Percentiles rank a stretch among this genome's conserved stretches.
These are phyloP conservation scores for Philaenus spumarius DNA, from an alignment of 1,140 invertebrate genomes.

Conservation along the genomic window DNA sequence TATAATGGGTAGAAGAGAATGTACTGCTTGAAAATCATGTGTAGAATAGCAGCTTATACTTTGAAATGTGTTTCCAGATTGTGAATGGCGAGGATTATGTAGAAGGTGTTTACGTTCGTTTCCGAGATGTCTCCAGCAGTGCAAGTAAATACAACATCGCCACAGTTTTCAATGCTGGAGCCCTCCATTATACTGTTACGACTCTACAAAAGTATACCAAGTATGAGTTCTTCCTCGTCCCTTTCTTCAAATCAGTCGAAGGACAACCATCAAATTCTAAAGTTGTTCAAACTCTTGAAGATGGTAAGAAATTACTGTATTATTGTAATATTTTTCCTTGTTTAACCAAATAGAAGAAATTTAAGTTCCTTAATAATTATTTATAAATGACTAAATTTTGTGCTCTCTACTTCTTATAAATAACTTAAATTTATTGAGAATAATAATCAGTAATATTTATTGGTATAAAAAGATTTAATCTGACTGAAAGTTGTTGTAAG, in stretches of 20 bases:
- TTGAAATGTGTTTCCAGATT: slow-evolving; percentile 43
- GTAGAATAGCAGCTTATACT: too few species aligned
- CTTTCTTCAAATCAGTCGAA: slow-evolving; percentile 74
- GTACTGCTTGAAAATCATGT: too few species aligned
- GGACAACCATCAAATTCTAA: slow-evolving; percentile 72
- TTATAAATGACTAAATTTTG: too few species aligned
- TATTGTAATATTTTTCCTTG: too few species aligned
- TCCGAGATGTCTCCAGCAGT: slow-evolving; percentile 62
- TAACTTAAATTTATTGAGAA: too few species aligned
- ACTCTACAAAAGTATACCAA: slow-evolving; percentile 73
- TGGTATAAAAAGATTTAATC: too few species aligned
- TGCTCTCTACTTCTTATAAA: too few species aligned
- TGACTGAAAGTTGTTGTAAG: too few species aligned
- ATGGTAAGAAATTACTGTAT: slow-evolving; percentile 43
- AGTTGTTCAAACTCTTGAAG: slow-evolving; percentile 59
- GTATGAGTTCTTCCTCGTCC: slow-evolving; percentile 81
- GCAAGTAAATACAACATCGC: slow-evolving; percentile 57
- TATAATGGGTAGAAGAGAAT: too few species aligned
- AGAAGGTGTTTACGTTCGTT: slow-evolving; percentile 91
- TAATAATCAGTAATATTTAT: too few species aligned
- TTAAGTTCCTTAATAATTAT: too few species aligned
- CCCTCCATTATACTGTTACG: slow-evolving; percentile 56
- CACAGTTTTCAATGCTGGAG: slow-evolving; percentile 55
- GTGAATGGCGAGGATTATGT: slow-evolving; percentile 49
- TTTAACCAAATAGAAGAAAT: too few species aligned